Base-by-base conservation (phyloP, 2,888 invertebrate species). In the Bibio marci region DNA sequence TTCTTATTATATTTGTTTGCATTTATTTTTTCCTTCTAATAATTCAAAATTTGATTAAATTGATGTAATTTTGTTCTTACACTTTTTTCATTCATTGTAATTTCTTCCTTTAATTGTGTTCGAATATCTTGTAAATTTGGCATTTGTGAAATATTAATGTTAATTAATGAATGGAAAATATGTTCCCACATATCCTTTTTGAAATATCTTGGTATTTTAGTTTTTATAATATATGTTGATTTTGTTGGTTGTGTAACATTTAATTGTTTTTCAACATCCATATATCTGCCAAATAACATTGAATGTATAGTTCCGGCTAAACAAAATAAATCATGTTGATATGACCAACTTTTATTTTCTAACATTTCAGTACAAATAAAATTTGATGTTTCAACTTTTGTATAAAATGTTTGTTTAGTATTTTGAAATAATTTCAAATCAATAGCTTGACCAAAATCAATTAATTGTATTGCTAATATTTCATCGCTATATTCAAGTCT, bases 361-460 rank as follows among this genome's bases (percentile, higher is more conserved):
- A 74, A 71, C 92, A 95, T 95, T 66, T 95, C 94, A 37, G 81
- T 77, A 54, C 85, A 86, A 17, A 79, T 76, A 51, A 83, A 83
- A 41, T 76, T 73, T 53, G 81, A 79, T 3, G 81, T 81, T 36
- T 50, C 45, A 4, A 43, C 22, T 41, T 53, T 49, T 3, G 31
- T 71, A 48, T 65, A 76, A 59, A 92, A 92, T 32, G 74, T 73
- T 26, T 85, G 81, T 33, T 70, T 76, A 46, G 74, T 65, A 22
- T 22, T 22, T 12, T 85, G 80, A 52, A 85, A 85, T 45, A 83
- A 63, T 35, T 73, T 72, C 83, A 94, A 85, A 57, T 95, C 95
- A 55, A 95, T 92, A 47, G 87, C 80, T 53, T 87, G 81, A 26
- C 95, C 95, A 62, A 88, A 87, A 63, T 95, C 95, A 51, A 94